These are phyloP conservation scores for Synergus umbraculus DNA, from an alignment of 2,888 invertebrate species.

Conservation along the genomic window DNA sequence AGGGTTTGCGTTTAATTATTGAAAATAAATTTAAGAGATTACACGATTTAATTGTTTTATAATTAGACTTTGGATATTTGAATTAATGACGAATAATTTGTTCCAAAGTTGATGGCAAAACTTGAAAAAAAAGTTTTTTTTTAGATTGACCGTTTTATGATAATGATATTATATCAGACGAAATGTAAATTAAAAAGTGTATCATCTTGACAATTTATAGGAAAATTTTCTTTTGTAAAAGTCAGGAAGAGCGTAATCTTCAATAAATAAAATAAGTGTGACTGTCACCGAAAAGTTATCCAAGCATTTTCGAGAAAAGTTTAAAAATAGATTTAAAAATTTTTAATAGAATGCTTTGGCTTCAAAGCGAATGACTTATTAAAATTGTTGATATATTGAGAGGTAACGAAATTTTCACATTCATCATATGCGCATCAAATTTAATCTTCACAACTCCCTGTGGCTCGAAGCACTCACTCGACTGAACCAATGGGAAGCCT, in stretches of 20 bases:
- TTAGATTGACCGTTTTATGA: neutral
- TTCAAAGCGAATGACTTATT: neutral
- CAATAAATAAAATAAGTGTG: conserved; percentile 11
- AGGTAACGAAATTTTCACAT: neutral
- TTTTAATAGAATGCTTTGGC: neutral
- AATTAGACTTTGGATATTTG: neutral
- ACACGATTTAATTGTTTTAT: conserved; percentile 11
- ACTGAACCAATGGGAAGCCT: neutral
- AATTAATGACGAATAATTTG: neutral
- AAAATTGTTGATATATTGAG: neutral
- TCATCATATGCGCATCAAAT: neutral
- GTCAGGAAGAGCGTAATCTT: neutral
- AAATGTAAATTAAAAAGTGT: neutral
- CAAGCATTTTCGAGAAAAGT: conserved; percentile 12
- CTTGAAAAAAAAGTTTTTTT: neutral
- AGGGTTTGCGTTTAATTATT: neutral
- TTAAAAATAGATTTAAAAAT: neutral
- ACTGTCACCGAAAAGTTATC: conserved; percentile 22
- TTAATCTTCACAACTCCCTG: neutral
- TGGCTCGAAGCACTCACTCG: neutral
- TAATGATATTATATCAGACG: no score
- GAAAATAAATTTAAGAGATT: conserved; percentile 15
- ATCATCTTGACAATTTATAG: neutral
- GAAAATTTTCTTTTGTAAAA: neutral
- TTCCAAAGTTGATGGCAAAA: neutral